Evolutionary conservation across 2,888 invertebrate genomes (phyloP).

Genomic region (Pristionchus fissidentatus): DNA sequence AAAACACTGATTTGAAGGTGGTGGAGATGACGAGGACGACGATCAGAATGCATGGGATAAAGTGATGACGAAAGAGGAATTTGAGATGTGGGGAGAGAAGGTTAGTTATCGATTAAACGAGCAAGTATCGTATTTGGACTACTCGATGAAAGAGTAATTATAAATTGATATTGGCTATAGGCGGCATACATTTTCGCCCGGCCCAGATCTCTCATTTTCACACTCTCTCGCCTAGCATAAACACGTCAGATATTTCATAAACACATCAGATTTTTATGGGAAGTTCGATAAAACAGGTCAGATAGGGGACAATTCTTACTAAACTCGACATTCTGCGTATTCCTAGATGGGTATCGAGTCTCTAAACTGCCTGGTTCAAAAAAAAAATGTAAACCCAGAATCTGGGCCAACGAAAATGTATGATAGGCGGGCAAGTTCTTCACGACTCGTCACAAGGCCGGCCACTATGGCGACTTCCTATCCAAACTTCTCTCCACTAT

Average conservation of each 20-base stretch:
- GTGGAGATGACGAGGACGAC: constrained; percentile 41
- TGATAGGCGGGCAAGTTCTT: constrained; percentile 58
- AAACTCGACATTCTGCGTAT: not conserved
- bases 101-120: not conserved
- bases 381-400: no score
- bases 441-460: constrained; percentile 58
- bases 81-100: constrained; percentile 65
- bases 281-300: not conserved
- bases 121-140: not conserved
- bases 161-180: no score
- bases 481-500: constrained; percentile 56
- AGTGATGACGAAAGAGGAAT: constrained; percentile 60
- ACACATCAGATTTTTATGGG: no score
- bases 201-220: no score
- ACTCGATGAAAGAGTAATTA: no score
- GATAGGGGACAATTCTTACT: no score
- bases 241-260: no score
- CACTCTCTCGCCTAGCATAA: no score
- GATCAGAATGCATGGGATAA: constrained; percentile 47
- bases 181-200: no score
- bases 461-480: constrained; percentile 62
- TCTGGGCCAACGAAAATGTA: no score
- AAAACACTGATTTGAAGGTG: no score
- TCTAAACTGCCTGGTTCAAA: no score
- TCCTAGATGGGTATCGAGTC: not conserved